Evolutionary conservation across 2,113 vertebrate species (phyloP).

Genomic region (Salvelinus fontinalis): DNA sequence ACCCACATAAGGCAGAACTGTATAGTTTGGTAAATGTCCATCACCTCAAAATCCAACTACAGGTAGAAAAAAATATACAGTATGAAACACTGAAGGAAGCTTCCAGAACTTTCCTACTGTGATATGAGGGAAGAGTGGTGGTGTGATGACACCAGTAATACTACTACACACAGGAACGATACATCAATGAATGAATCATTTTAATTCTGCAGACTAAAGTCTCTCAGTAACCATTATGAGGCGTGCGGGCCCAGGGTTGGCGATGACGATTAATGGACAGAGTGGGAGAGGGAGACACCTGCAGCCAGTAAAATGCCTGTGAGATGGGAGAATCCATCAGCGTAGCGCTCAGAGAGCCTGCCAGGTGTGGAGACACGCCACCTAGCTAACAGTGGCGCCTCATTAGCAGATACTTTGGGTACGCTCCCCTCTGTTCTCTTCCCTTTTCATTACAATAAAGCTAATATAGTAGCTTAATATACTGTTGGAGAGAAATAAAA

Average conservation of each 20-base stretch:
- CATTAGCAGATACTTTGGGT: slow-evolving; percentile 38
- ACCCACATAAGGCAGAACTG: too few species aligned
- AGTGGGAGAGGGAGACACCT: slow-evolving; percentile 54
- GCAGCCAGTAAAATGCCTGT: slow-evolving; percentile 67
- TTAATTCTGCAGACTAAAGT: too few species aligned
- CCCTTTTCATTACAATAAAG: slow-evolving; percentile 35
- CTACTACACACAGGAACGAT: not conserved
- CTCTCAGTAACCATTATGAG: not conserved
- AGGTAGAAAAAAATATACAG: too few species aligned
- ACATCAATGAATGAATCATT: too few species aligned
- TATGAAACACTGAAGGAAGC: too few species aligned
- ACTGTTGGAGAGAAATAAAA: not conserved
- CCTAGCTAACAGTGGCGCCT: slow-evolving; percentile 48
- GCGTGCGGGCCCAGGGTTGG: slow-evolving; percentile 41
- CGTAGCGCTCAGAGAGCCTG: slow-evolving; percentile 2
- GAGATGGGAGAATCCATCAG: slow-evolving; percentile 77
- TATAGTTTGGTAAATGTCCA: too few species aligned
- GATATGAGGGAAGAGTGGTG: not conserved
- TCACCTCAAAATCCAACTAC: too few species aligned
- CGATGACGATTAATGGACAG: slow-evolving; percentile 66
- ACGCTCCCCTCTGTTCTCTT: too few species aligned
- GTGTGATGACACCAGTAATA: not conserved
- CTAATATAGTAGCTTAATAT: slow-evolving; percentile 28
- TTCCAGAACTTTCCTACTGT: too few species aligned
- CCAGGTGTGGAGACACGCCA: slow-evolving; percentile 20